Percentiles rank a stretch among this genome's conserved stretches.
These are phyloP conservation scores for Chelon auratus DNA, from an alignment of 2,797 vertebrate genomes.

Conservation along the genomic window DNA sequence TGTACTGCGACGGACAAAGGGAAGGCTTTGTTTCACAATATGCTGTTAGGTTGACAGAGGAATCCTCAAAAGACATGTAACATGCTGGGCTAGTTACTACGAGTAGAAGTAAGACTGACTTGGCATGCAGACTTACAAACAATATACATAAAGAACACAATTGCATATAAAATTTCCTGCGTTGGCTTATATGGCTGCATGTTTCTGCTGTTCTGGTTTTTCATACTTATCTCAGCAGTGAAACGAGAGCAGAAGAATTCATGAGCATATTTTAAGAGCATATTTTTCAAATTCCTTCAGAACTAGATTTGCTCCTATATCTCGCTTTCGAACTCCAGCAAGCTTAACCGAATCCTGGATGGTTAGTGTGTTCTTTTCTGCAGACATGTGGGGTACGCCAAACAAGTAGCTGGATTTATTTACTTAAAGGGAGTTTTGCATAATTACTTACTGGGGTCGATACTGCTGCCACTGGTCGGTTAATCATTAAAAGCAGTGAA, in stretches of 20 bases:
- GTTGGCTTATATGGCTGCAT: background rate
- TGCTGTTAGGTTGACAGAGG: constrained; percentile 51
- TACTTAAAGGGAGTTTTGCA: constrained; percentile 54
- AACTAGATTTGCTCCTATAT: constrained; percentile 19
- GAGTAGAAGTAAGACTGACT: constrained; percentile 37
- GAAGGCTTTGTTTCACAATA: constrained; percentile 74
- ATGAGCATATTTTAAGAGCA: background rate
- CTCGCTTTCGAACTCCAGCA: constrained; percentile 12
- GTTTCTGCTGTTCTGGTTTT: constrained; percentile 7
- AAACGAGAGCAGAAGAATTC: constrained; percentile 19
- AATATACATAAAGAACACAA: constrained; percentile 19
- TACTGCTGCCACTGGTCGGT: constrained; percentile 35
- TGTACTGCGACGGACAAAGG: constrained; percentile 66
- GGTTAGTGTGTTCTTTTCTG: background rate
- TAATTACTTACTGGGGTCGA: constrained; percentile 36
- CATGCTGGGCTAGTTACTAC: constrained; percentile 34
- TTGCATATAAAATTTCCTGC: constrained; percentile 8
- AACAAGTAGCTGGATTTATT: constrained; percentile 48
- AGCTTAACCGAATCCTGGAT: constrained; percentile 9
- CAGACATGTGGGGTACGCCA: constrained; percentile 4
- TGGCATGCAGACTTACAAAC: constrained; percentile 8
- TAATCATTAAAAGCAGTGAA: constrained; percentile 44
- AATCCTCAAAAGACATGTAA: constrained; percentile 31
- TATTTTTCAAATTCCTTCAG: background rate
- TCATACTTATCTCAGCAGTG: constrained; percentile 7